Evolutionary conservation across 2,888 invertebrate species (phyloP).

Genomic region (Malthinus flaveolus): DNA sequence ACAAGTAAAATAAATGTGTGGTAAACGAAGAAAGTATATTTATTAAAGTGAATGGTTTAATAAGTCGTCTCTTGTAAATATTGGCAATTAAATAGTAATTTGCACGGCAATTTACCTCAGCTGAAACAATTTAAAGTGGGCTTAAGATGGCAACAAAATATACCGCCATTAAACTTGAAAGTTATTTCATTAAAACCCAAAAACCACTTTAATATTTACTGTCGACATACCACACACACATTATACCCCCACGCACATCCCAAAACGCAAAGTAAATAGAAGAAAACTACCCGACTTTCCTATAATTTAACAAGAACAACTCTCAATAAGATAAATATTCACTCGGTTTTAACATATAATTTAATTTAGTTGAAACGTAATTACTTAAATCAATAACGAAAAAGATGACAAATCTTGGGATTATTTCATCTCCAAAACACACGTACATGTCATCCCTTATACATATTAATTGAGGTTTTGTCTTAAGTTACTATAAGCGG

Average conservation of each 20-base stretch:
- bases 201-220: conserved; percentile 6
- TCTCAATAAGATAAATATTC: conserved; percentile 10
- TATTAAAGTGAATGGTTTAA: conserved; percentile 19
- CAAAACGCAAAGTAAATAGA: conserved; percentile 10
- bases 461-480: conserved; percentile 29
- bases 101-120: conserved; percentile 18
- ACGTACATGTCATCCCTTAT: conserved; percentile 26
- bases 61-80: conserved; percentile 21
- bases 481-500: conserved; percentile 28
- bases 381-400: background rate
- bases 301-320: background rate
- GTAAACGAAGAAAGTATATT: conserved; percentile 11
- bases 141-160: conserved; percentile 16
- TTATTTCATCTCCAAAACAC: conserved; percentile 20
- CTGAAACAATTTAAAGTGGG: conserved; percentile 19
- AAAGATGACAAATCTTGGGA: conserved; percentile 17
- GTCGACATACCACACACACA: background rate
- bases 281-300: background rate
- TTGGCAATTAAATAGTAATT: conserved; percentile 22
- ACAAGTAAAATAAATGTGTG: too few relatives aligned
- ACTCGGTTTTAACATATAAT: conserved; percentile 3
- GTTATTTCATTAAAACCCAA: conserved; percentile 10
- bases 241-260: too few relatives aligned
- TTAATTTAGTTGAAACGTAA: background rate
- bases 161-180: conserved; percentile 9